These are phyloP conservation scores for Leptinotarsa texana DNA, from an alignment of 1,140 invertebrate species.

Conservation along the genomic window DNA sequence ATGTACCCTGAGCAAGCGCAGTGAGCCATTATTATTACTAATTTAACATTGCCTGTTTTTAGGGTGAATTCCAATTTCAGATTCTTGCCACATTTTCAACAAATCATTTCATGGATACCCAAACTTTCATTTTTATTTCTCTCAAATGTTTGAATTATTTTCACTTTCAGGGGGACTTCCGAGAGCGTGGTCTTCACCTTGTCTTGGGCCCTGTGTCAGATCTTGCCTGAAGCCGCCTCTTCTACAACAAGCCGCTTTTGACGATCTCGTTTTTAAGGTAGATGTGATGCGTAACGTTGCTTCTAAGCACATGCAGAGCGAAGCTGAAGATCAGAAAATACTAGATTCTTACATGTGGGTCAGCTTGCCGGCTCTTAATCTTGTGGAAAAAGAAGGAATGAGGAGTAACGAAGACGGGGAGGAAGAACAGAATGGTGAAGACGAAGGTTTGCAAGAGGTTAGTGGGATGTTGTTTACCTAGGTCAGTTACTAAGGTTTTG, in stretches of 20 bases:
- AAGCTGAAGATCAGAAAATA: slow-evolving; percentile 69
- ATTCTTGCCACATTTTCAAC: no score
- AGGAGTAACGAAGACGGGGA: slow-evolving; percentile 33
- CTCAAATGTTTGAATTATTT: not conserved
- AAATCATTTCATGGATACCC: no score
- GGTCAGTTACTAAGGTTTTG: no score
- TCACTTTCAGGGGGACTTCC: slow-evolving; percentile 49
- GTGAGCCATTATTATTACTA: no score
- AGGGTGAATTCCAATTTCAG: no score
- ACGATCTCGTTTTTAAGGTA: slow-evolving; percentile 78
- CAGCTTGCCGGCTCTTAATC: slow-evolving; percentile 46
- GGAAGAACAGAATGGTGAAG: slow-evolving; percentile 38
- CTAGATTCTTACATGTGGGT: slow-evolving; percentile 58
- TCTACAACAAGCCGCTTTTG: slow-evolving; percentile 83
- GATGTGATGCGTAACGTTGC: slow-evolving; percentile 84
- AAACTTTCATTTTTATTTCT: no score
- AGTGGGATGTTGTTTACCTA: not conserved
- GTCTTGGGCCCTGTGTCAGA: slow-evolving; percentile 58
- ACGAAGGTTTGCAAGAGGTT: slow-evolving; percentile 50
- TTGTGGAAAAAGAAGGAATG: slow-evolving; percentile 28
- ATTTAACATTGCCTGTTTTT: no score
- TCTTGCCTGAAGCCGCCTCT: slow-evolving; percentile 66
- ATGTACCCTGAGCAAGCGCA: no score
- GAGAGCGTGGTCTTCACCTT: slow-evolving; percentile 53
- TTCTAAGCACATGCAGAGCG: slow-evolving; percentile 65